phyloP scores from a whole-genome alignment of 2,888 invertebrate genomes.

The Rotaria macrura region DNA sequence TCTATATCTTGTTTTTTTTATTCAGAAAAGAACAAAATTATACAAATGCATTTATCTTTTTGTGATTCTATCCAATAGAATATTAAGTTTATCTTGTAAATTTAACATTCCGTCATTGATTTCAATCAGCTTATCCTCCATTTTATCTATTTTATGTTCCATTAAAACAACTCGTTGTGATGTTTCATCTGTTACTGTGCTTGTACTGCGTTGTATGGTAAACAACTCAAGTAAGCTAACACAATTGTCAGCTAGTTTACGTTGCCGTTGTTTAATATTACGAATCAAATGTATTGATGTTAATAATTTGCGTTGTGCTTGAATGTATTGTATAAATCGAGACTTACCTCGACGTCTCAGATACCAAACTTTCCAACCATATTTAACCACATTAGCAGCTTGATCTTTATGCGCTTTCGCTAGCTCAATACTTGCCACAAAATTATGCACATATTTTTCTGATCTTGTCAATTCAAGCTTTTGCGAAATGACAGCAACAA shows the following conservation, averaged over 20 bases:
- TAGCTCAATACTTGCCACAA: slow-evolving; percentile 46
- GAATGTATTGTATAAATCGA: neutral
- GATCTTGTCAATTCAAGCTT: slow-evolving; percentile 46
- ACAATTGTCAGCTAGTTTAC: slow-evolving; percentile 40
- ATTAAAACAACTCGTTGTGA: neutral
- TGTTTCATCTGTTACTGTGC: neutral
- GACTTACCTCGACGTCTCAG: neutral
- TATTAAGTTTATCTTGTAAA: slow-evolving; percentile 1
- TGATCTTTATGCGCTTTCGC: slow-evolving; percentile 41
- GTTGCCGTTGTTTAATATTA: slow-evolving; percentile 45
- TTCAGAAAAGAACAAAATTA: neutral
- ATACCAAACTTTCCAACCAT: slow-evolving; percentile 30
- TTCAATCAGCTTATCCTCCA: neutral
- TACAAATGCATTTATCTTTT: neutral
- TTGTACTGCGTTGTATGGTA: neutral
- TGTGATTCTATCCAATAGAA: neutral
- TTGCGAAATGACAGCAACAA: slow-evolving; percentile 43
- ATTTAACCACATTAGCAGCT: slow-evolving; percentile 30
- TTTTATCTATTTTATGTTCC: neutral
- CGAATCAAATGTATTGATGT: slow-evolving; percentile 45
- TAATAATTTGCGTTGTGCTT: slow-evolving; percentile 42
- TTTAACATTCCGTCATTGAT: neutral
- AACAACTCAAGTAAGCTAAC: slow-evolving; percentile 40
- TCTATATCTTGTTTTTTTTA: too few species aligned
- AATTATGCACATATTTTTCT: slow-evolving; percentile 49